Base-by-base conservation (phyloP, 1,140 invertebrate genomes). In the Samia ricini region DNA sequence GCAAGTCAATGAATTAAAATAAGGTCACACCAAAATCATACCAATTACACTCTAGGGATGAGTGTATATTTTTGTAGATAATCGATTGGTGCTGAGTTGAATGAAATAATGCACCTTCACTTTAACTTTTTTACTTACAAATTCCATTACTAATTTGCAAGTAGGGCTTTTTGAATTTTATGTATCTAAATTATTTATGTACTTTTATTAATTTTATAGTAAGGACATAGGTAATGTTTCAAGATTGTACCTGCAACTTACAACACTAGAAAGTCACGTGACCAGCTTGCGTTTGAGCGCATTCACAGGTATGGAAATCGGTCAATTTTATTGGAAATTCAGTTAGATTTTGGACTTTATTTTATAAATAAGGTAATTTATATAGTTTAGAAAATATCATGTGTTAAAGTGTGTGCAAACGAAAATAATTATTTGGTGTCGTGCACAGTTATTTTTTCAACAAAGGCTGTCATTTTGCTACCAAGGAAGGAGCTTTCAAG, bases 251-350 rank as follows among this genome's bases (percentile, higher is more conserved):
- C 33, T 42, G 33, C 4, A 42, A 42, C 10, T 61, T 59, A 51
- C 83, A 85, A 52, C 84, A 76, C 85, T 86, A 78, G 63, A 19
- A 74, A 79, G 80, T 91, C 88, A 91, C 89, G 89, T 91, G 89
- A 91, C 81, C 85, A 90, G 88, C 88, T 90, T 91, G 88, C 88
- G 88, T 91, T 89, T 90, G 88, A 91, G 88, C 89, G 89, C 89
- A 90, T 89, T 90, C 85, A 89, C 89, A 91, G 89, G 89, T 91
- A 91, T 89, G 89, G 77, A 81, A 88, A 88, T 89, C 81, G 77
- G 83, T 81, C 83, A 84, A 85, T 90, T 88, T 83, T 87, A 85
- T 83, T 85, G 79, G 74, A 86, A 85, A 86, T 81, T 78, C 81
- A 77, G 81, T 83, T 83, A 68, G 77, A 83, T 85, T 84, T 81